A percentile compares a stretch with the other conserved stretches of the same genome.
Conservation (phyloP, 2,113 vertebrate genomes). For the Corapipo altera region DNA sequence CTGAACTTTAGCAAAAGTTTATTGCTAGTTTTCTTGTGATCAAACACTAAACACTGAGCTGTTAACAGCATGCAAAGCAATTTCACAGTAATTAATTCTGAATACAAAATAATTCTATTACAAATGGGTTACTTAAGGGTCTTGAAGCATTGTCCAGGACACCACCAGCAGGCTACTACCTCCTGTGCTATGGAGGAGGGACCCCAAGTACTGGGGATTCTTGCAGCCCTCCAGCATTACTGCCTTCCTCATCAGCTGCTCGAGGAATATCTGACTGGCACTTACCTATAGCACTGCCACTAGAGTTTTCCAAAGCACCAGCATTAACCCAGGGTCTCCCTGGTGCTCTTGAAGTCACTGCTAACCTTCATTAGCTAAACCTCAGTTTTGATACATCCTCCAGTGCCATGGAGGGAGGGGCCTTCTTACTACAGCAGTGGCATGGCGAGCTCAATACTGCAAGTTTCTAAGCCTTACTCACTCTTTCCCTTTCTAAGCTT, state of each 20-base stretch:
- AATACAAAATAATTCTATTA: background rate
- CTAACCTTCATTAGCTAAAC: accelerated
- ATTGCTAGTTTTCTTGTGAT: background rate
- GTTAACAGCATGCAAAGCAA: background rate
- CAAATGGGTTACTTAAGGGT: background rate
- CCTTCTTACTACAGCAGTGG: accelerated
- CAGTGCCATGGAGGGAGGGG: background rate
- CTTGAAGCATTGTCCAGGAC: background rate
- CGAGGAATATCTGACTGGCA: background rate
- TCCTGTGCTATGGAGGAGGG: background rate
- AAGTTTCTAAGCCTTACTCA: background rate
- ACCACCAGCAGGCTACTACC: background rate
- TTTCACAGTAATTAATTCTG: background rate
- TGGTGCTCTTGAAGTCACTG: background rate
- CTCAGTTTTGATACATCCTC: background rate
- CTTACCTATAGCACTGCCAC: background rate
- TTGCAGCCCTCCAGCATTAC: background rate
- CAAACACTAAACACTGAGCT: background rate
- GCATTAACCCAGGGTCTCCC: background rate
- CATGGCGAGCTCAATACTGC: background rate
- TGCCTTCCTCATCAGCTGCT: background rate
- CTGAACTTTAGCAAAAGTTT: background rate
- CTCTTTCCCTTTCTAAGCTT: background rate
- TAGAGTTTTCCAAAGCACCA: background rate
- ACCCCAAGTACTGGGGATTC: background rate